phyloP scores from a whole-genome alignment of 2,113 vertebrate species.

The Oenanthe oenanthe region DNA sequence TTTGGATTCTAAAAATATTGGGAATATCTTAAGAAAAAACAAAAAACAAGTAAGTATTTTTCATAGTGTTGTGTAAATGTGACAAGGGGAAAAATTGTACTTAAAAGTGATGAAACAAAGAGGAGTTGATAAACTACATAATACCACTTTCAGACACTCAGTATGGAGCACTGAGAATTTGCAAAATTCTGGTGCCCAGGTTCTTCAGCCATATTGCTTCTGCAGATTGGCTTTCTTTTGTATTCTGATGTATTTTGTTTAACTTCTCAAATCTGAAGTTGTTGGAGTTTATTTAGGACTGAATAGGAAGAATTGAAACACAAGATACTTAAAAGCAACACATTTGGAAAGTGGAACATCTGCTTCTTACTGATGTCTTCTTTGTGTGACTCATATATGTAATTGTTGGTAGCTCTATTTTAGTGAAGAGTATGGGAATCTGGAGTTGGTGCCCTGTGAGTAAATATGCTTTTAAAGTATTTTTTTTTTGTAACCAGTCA shows the following conservation, averaged over 20 bases:
- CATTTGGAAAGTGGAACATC: not conserved
- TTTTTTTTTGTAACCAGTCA: not conserved
- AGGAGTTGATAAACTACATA: fast-evolving
- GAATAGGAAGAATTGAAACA: not conserved
- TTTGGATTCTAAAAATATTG: not conserved
- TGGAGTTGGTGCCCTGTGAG: not conserved
- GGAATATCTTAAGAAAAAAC: not conserved
- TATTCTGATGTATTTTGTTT: not conserved
- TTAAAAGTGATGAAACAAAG: not conserved
- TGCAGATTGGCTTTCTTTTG: not conserved
- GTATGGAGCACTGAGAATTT: not conserved
- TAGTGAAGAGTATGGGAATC: not conserved
- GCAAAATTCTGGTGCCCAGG: not conserved
- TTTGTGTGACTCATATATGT: not conserved
- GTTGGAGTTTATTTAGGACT: not conserved
- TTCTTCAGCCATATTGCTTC: not conserved
- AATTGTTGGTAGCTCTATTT: not conserved
- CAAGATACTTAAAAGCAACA: not conserved
- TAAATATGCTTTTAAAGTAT: not conserved
- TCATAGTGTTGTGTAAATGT: not conserved
- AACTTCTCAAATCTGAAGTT: not conserved
- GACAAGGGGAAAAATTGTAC: not conserved
- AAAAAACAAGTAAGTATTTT: not conserved
- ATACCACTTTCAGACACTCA: fast-evolving
- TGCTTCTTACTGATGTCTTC: not conserved